Conservation (phyloP, 2,113 vertebrate species). For the Lucifuga dentata region DNA sequence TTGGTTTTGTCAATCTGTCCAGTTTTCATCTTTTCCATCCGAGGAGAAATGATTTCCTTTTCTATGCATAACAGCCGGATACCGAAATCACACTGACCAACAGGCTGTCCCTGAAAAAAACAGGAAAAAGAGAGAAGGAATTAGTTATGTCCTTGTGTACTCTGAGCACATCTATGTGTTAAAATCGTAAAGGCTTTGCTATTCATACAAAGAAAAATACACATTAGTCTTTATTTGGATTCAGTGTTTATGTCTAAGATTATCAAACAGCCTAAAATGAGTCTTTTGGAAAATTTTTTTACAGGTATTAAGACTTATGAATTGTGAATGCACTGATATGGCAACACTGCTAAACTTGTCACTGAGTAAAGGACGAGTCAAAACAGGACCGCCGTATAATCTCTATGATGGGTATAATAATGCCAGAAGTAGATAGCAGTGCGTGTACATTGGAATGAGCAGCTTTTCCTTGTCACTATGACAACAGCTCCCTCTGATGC, state of each 20-base stretch:
- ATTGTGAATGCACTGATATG: conserved; percentile 28
- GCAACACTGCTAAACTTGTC: conserved; percentile 30
- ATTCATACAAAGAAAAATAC: neutral
- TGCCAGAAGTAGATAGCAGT: conserved; percentile 12
- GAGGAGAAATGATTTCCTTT: conserved; percentile 95
- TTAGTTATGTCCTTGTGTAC: neutral
- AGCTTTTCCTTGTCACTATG: conserved; percentile 40
- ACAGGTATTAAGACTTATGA: conserved; percentile 14
- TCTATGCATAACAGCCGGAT: conserved; percentile 94
- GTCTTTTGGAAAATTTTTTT: neutral
- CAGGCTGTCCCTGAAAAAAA: conserved; percentile 90
- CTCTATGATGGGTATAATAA: neutral
- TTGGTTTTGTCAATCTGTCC: conserved; percentile 96
- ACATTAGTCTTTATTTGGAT: too few species aligned
- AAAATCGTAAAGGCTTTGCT: neutral
- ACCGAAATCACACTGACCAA: conserved; percentile 97
- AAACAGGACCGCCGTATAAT: neutral
- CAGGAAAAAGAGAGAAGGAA: conserved; percentile 58
- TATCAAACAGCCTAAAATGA: neutral
- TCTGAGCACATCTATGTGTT: neutral
- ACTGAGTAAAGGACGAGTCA: neutral
- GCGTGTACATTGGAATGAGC: conserved; percentile 12
- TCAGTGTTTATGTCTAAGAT: neutral
- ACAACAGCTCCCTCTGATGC: conserved; percentile 38
- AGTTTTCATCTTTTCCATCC: conserved; percentile 95